A percentile compares a stretch with the other conserved stretches of the same genome.
Evolutionary conservation across 2,797 vertebrate species (phyloP).

Genomic region (Apodemus agrarius): DNA sequence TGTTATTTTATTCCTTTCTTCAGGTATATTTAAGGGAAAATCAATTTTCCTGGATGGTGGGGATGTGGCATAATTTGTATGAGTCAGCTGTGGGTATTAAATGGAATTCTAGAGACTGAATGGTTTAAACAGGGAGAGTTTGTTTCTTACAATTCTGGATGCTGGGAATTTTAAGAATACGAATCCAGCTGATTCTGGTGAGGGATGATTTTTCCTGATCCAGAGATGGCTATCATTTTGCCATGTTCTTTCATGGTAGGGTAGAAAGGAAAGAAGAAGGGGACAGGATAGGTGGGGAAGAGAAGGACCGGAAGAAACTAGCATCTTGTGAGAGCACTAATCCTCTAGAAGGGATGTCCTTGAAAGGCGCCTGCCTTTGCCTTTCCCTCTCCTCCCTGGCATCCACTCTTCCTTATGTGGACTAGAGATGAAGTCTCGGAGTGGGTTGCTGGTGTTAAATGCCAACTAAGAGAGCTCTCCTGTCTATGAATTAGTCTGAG

Average conservation of each 20-base stretch:
- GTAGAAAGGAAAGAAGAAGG: neutral
- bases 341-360: neutral
- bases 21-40: neutral
- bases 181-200: neutral
- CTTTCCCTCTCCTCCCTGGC: neutral
- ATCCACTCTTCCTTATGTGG: neutral
- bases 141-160: neutral
- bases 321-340: neutral
- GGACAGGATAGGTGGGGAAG: too few relatives aligned
- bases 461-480: neutral
- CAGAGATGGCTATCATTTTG: neutral
- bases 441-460: neutral
- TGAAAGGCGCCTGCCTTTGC: neutral
- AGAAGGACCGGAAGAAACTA: neutral
- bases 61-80: neutral
- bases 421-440: neutral
- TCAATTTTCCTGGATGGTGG: neutral
- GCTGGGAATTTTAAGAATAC: neutral
- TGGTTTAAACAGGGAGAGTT: neutral
- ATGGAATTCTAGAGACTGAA: neutral
- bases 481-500: neutral
- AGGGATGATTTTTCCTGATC: neutral
- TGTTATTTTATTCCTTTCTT: neutral
- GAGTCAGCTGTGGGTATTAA: neutral
- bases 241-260: neutral